Evolutionary conservation across 1,140 invertebrate genomes (phyloP), one percentile per base, ranked within the genome.

Genomic region (Drosophila lowei): DNA sequence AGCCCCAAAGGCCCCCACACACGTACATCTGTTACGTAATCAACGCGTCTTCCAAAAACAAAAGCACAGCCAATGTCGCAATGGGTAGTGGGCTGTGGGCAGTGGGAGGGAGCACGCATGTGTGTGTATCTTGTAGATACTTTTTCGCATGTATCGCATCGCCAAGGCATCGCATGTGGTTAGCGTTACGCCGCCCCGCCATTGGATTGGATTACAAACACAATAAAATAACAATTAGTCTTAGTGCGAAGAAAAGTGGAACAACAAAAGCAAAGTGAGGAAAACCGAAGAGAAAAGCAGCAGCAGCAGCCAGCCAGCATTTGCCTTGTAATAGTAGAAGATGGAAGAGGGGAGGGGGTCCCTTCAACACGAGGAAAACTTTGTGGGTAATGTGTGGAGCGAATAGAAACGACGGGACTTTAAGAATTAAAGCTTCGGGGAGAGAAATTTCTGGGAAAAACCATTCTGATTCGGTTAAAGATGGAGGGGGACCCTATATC

Each of bases 191-290:
- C 34, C 48, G 34, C 34, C 11, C 7, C 34, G 34, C 43, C 57
- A 48, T 49, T 72, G 59, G 59, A 73, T 73, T 72, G 71, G 67
- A 73, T 73, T 73, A 72, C 71, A 74, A 67, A 74, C 55, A 64
- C 72, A 74, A 75, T 75, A 75, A 74, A 75, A 75, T 60, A 67
- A 55, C 71, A 75, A 75, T 75, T 75, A 75, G 68, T 73, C 72
- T 73, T 73, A 73, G 71, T 72, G 59, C 67, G 49, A 38, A 13
- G 34, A 72, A 43, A 53, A 52, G 30, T 16, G 15, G 42, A 68
- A 41, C 18, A 57, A 67, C 53, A 55, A 54, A 54, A 72, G 25
- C 59, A 56, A 25, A 16, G 34, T 13, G 11, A 38, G 11, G 34
- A 13, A 11, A 8, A 30, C 8, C 8, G 0, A 7, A 30, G 34